Evolutionary conservation across 2,113 vertebrate species (phyloP).

Genomic region (Neolamprologus kungweensis): DNA sequence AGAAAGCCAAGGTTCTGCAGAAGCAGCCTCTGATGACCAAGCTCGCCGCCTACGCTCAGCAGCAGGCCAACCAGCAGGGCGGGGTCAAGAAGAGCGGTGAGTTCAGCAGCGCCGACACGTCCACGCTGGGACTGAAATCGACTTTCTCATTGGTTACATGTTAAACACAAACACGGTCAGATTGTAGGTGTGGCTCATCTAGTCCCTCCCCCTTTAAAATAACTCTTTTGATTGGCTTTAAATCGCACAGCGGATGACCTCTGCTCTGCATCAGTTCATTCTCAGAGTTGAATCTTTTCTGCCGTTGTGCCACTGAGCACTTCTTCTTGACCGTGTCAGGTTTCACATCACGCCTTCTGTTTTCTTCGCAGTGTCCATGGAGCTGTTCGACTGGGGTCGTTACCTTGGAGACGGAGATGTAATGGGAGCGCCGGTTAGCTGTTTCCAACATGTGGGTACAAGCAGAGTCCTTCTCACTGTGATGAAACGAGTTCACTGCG

Average conservation of each 20-base stretch:
- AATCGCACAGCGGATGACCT: neutral
- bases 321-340: fast-evolving
- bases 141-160: neutral
- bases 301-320: neutral
- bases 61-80: conserved; percentile 86
- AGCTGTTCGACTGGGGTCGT: conserved; percentile 87
- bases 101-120: neutral
- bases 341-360: neutral
- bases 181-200: neutral
- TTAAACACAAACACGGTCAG: neutral
- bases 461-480: neutral
- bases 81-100: conserved; percentile 87
- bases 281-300: neutral
- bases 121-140: neutral
- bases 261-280: neutral
- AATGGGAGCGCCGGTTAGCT: conserved; percentile 87
- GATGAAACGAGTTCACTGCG: neutral
- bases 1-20: conserved; percentile 93
- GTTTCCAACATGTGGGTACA: conserved; percentile 87
- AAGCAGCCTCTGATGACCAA: conserved; percentile 95
- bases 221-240: neutral
- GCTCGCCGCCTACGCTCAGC: conserved; percentile 85
- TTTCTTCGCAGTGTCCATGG: conserved; percentile 29
- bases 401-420: conserved; percentile 92
- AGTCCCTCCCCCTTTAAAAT: neutral